Evolutionary conservation across 30 jellyfish, hydroid and myxozoan species (phyloP).

Genomic region (Pelagia noctiluca): DNA sequence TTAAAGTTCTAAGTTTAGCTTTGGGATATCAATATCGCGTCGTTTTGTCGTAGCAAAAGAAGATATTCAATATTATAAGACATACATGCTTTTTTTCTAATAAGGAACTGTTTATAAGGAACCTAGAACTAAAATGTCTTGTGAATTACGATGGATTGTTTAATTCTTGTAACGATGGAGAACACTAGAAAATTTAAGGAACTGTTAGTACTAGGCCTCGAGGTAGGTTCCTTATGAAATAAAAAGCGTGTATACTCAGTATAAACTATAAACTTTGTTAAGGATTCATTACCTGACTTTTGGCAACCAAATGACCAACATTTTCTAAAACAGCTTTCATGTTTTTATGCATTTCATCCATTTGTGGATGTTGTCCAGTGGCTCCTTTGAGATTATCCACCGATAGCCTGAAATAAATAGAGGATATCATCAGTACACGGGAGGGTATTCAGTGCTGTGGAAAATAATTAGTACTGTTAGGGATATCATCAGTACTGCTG

Average conservation of each 20-base stretch:
- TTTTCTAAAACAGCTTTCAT: slow-evolving; percentile 75
- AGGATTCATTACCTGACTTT: slow-evolving; percentile 42
- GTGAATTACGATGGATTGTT: no score
- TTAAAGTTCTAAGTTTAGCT: no score
- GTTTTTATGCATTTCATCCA: slow-evolving; percentile 79
- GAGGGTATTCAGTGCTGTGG: background rate
- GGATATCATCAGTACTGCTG: background rate
- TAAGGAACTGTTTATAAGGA: no score
- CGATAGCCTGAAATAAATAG: slow-evolving; percentile 13
- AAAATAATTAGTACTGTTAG: background rate
- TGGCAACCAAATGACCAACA: slow-evolving; percentile 85
- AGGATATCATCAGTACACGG: no score
- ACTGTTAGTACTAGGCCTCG: slow-evolving; percentile 1
- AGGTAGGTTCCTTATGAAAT: background rate
- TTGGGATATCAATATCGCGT: no score
- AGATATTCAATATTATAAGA: no score
- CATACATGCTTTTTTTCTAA: no score
- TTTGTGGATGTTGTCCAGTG: slow-evolving; percentile 22
- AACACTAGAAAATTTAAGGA: background rate
- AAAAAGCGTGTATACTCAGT: background rate
- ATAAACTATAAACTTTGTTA: background rate
- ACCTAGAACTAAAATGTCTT: no score
- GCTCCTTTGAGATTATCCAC: slow-evolving; percentile 44
- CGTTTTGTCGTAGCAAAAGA: no score
- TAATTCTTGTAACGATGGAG: no score